Evolutionary conservation across 2,888 invertebrate genomes (phyloP).

Genomic region (Caenorhabditis wallacei): DNA sequence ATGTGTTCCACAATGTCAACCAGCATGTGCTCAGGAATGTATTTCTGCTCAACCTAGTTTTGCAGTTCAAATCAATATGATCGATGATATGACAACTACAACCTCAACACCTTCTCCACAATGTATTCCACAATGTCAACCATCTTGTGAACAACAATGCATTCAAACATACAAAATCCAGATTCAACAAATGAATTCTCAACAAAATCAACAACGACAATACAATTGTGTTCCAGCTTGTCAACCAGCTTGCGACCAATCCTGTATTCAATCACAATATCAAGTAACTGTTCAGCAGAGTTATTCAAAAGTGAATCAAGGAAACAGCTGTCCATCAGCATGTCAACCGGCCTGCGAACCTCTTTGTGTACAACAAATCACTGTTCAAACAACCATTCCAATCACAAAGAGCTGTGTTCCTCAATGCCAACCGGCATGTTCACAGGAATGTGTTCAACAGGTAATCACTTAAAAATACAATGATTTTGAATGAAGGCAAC

Average conservation of each 20-base stretch:
- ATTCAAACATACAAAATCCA: conserved; percentile 62
- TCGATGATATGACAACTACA: conserved; percentile 43
- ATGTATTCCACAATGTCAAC: conserved; percentile 60
- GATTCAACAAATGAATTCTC: conserved; percentile 56
- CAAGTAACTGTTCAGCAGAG: conserved; percentile 55
- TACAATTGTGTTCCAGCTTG: conserved; percentile 66
- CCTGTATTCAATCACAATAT: conserved; percentile 66
- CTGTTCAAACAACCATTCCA: conserved; percentile 59
- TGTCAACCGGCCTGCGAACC: conserved; percentile 66
- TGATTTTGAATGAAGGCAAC: too few species aligned
- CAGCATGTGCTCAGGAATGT: conserved; percentile 63
- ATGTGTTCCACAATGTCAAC: conserved; percentile 66
- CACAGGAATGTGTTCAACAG: conserved; percentile 58
- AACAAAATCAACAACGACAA: conserved; percentile 52
- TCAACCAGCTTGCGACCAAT: conserved; percentile 65
- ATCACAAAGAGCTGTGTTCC: conserved; percentile 58
- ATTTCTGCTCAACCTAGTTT: conserved; percentile 58
- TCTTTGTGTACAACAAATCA: conserved; percentile 61
- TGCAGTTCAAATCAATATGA: conserved; percentile 54
- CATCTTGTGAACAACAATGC: conserved; percentile 65
- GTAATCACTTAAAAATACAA: conserved; percentile 13
- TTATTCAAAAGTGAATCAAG: conserved; percentile 53
- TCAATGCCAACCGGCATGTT: conserved; percentile 63
- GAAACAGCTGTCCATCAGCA: conserved; percentile 57
- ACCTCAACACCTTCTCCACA: conserved; percentile 41